Evolutionary conservation across 2,888 invertebrate species (phyloP), one percentile per base, ranked within the genome.

Genomic region (Argyresthia albistria): DNA sequence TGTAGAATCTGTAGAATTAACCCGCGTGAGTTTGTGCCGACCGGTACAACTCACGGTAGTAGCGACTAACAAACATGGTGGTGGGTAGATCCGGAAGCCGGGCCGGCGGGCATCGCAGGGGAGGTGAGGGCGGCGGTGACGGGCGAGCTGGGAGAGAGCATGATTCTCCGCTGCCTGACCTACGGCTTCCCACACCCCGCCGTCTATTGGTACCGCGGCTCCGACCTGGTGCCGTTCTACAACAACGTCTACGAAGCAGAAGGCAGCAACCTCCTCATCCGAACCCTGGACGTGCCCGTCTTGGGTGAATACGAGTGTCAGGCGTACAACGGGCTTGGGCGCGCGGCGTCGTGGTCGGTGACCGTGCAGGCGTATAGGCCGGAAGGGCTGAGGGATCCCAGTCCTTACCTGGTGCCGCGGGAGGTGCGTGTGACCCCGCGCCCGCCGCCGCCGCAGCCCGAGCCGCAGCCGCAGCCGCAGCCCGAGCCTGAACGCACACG

Each of bases 261-360:
- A 56, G 95, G 93, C 63, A 92, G 91, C 73, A 91, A 93, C 1
- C 87, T 98, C 47, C 88, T 91, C 55, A 94, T 98, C 65, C 88
- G 91, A 52, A 83, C 90, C 1, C 91, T 97, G 11, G 89, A 90
- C 39, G 65, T 93, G 15, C 90, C 91, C 7, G 93, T 93, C 64
- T 89, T 96, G 52, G 97, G 97, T 4, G 89, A 92, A 50, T 98
- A 98, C 80, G 93, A 93, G 7, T 98, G 98, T 69, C 93, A 95
- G 67, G 97, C 95, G 4, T 97, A 93, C 77, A 97, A 97, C 69
- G 95, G 95, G 1, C 71, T 90, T 8, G 93, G 92, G 10, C 91
- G 91, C 60, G 92, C 97, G 6, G 93, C 93, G 0, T 92, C 94
- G 48, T 93, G 94, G 91, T 90, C 92, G 11, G 90, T 95, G 8